phyloP scores from a whole-genome alignment of 1,140 invertebrate species.

The Conopomorpha cramerella region DNA sequence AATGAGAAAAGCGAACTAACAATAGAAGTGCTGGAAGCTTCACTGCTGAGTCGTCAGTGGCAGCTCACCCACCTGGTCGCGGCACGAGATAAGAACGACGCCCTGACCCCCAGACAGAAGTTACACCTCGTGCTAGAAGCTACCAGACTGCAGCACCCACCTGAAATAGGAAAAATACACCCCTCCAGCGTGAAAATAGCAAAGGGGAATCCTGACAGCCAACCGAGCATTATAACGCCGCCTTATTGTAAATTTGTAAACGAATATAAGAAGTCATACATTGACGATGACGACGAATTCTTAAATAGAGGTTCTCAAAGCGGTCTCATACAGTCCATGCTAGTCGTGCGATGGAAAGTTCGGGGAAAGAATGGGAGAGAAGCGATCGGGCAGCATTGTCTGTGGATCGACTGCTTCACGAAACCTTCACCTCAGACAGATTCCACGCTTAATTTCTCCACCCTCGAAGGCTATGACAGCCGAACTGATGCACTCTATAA shows the following conservation, averaged over 20 bases:
- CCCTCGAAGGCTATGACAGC: conserved; percentile 22
- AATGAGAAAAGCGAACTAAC: conserved; percentile 27
- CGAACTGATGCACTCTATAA: conserved; percentile 20
- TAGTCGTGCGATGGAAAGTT: conserved; percentile 61
- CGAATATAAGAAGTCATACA: conserved; percentile 23
- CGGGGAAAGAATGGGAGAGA: conserved; percentile 32
- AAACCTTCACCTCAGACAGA: conserved; percentile 23
- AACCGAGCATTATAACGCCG: conserved; percentile 17
- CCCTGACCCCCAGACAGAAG: conserved; percentile 33
- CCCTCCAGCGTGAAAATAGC: conserved; percentile 33
- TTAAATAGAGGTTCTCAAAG: conserved; percentile 9
- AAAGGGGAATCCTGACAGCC: conserved; percentile 16
- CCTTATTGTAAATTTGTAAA: conserved; percentile 48
- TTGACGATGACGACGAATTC: conserved; percentile 15
- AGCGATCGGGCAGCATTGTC: conserved; percentile 55
- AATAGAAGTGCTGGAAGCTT: conserved; percentile 39
- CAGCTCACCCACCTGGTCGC: conserved; percentile 25
- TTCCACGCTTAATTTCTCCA: conserved; percentile 10
- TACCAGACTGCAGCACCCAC: conserved; percentile 19
- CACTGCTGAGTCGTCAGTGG: conserved; percentile 51
- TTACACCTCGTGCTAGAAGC: conserved; percentile 42
- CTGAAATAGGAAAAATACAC: conserved; percentile 25
- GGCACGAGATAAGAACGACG: conserved; percentile 16
- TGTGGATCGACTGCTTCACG: conserved; percentile 53
- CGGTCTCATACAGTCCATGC: conserved; percentile 47